These are phyloP conservation scores for Panulirus ornatus DNA, from an alignment of 1,140 invertebrate genomes.

Conservation along the genomic window DNA sequence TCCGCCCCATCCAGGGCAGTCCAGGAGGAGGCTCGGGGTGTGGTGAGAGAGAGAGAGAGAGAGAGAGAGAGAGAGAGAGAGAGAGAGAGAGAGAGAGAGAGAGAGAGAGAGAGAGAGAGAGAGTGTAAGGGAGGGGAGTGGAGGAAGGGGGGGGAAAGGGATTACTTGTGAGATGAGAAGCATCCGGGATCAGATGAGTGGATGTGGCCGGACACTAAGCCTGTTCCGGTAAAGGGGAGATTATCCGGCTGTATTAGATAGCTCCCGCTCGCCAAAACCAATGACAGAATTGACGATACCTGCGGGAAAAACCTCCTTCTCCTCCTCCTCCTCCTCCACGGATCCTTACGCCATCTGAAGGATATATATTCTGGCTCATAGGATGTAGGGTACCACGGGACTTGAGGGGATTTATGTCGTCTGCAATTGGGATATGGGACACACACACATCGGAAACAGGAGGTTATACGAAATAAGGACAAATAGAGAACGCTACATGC, in stretches of 20 bases:
- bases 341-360: background rate
- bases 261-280: background rate
- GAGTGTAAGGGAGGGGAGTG: background rate
- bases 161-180: background rate
- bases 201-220: slow-evolving; percentile 33
- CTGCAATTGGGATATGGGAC: too few relatives aligned
- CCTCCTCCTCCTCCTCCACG: background rate
- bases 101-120: background rate
- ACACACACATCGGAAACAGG: too few relatives aligned
- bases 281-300: background rate
- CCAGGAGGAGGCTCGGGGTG: too few relatives aligned
- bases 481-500: too few relatives aligned
- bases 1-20: too few relatives aligned
- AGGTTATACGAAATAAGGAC: too few relatives aligned
- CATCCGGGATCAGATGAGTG: slow-evolving; percentile 23
- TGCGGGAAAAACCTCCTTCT: background rate
- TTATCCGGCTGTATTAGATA: background rate
- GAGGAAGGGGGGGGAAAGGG: background rate
- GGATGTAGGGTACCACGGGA: too few relatives aligned
- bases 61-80: background rate
- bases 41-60: slow-evolving; percentile 36
- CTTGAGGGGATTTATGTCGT: too few relatives aligned
- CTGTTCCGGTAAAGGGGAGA: slow-evolving; percentile 24
- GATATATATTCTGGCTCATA: background rate
- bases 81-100: slow-evolving; percentile 1